Conservation (phyloP, 2,113 vertebrate species). For the Burhinus bistriatus region DNA sequence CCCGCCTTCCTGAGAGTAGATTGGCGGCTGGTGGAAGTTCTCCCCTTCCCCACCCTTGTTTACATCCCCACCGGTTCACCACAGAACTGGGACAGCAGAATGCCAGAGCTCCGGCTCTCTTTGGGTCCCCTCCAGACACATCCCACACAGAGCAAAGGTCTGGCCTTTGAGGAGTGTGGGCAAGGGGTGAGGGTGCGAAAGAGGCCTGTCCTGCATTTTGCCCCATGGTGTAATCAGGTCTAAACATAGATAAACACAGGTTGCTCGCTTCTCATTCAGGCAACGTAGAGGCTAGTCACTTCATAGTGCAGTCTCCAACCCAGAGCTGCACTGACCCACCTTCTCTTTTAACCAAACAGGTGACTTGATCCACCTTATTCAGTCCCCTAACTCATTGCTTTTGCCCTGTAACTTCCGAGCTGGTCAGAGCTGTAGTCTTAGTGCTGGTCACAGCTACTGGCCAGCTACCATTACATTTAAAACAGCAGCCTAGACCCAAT, state of each 20-base stretch:
- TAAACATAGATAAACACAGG: not conserved
- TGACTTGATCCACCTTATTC: not conserved
- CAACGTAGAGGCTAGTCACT: not conserved
- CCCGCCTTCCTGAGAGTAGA: not conserved
- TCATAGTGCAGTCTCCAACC: not conserved
- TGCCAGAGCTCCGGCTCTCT: not conserved
- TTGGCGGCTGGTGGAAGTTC: not conserved
- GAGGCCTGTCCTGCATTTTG: not conserved
- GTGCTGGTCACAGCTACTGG: not conserved
- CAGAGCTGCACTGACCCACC: not conserved
- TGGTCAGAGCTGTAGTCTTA: not conserved
- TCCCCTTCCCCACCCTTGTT: constrained; percentile 8
- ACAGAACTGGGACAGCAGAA: not conserved
- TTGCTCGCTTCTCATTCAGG: not conserved
- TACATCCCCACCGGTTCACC: fast-evolving
- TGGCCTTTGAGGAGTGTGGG: not conserved
- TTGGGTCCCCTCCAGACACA: not conserved
- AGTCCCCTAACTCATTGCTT: not conserved
- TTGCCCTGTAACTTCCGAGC: not conserved
- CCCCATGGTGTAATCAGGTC: not conserved
- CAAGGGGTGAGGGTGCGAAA: not conserved
- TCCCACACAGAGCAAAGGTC: not conserved
- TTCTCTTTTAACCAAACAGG: not conserved
- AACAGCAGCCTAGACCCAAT: not conserved
- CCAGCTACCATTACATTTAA: not conserved